Conservation (phyloP, 2,113 vertebrate species). For the Eidolon helvum region DNA sequence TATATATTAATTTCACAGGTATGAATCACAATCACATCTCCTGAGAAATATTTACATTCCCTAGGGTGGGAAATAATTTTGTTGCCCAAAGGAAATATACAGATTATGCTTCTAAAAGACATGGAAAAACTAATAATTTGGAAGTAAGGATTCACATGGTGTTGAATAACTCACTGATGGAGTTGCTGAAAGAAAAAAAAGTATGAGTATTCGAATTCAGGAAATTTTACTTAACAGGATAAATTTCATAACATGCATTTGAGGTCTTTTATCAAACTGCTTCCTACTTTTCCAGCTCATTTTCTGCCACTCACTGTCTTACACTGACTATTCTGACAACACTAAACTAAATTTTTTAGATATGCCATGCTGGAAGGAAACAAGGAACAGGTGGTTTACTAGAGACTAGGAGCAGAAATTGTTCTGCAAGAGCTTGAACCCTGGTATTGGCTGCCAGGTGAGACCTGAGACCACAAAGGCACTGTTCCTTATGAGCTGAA, state of each 20-base stretch:
- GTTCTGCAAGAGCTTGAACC: not conserved
- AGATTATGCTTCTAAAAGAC: not conserved
- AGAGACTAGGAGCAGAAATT: not conserved
- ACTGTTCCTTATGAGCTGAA: not conserved
- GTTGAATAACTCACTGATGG: not conserved
- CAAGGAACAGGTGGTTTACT: not conserved
- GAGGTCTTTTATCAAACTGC: not conserved
- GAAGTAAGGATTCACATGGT: constrained; percentile 17
- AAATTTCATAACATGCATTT: not conserved
- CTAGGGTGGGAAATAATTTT: not conserved
- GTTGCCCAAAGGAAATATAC: not conserved
- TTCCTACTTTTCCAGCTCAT: not conserved
- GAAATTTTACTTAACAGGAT: not conserved
- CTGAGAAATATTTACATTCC: not conserved
- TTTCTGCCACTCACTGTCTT: not conserved
- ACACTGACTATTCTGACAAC: not conserved
- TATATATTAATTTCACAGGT: not conserved
- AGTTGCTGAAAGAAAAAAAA: not conserved
- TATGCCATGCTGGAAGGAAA: not conserved
- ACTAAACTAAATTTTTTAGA: not conserved
- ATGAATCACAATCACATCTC: not conserved
- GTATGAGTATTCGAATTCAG: not conserved
- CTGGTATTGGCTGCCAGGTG: not conserved
- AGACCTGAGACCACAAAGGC: not conserved
- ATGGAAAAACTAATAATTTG: not conserved